Base-by-base conservation (phyloP, 2,113 vertebrate species). In the Zosterops pallidus region DNA sequence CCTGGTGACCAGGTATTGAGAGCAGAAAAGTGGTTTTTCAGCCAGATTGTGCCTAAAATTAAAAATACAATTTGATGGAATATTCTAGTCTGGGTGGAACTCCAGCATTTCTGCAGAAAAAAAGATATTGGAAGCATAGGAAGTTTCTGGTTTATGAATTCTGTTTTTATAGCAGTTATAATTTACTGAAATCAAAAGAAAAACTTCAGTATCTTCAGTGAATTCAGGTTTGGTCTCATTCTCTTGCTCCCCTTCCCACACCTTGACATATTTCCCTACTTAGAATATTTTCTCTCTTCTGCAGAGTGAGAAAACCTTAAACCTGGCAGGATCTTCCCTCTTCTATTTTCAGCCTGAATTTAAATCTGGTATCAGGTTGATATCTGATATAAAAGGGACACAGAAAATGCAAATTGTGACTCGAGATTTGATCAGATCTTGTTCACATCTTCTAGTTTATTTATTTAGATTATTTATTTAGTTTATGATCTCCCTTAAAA, bases 11-110 rank as follows among this genome's bases (percentile, higher is more conserved):
- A 78, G 57, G 24, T 31, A 57, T 39, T 50, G 83, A 35, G 26
- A 78, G 39, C 52, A 83, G 72, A n/a, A 35, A 78, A 84, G 33
- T 2, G 11, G 9, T 8, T 50, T 92, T 91, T 84, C 68, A 63
- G 65, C 52, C 84, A 83, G 63, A 72, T 28, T 35, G 79, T 63
- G 55, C 70, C 94, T 69, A 69, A 92, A 96, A 91, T 92, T 62
- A 88, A 87, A 42, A 87, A 91, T 65, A 28, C 11, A 55, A 10
- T 25, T 35, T 71, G 35, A 52, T 47, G 35, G 11, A 79, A 52
- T 76, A 68, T 28, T 90, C 20, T 33, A 52, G 26, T 76, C 21
- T 76, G 8, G 41, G 10, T 80, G 63, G 41, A 92, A 76, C 9
- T 24, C 25, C 41, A 76, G 5, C 9, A 69, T 65, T 86, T 94